These are phyloP conservation scores for Sycophila sp. DNA, from an alignment of 1,140 invertebrate genomes.

Conservation along the genomic window DNA sequence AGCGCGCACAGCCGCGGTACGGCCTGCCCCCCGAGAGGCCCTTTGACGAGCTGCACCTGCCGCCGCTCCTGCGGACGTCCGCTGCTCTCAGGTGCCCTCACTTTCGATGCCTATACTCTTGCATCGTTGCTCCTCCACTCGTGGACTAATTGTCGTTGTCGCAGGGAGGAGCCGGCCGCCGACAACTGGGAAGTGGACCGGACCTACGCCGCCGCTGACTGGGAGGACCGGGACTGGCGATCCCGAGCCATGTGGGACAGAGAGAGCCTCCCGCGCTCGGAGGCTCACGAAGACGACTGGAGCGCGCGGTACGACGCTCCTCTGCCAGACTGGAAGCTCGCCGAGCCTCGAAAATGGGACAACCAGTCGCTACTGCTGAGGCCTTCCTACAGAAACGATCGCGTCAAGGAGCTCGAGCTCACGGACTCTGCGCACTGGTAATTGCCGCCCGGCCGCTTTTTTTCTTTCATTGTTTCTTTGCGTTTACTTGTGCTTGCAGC, in stretches of 20 bases:
- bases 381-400: constrained; percentile 59
- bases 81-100: background rate
- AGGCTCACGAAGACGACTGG: constrained; percentile 63
- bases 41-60: constrained; percentile 59
- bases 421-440: constrained; percentile 49
- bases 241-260: constrained; percentile 58
- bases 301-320: constrained; percentile 54
- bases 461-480: constrained; percentile 21
- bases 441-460: constrained; percentile 12
- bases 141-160: constrained; percentile 3
- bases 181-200: constrained; percentile 62
- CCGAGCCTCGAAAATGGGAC: constrained; percentile 62
- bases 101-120: background rate
- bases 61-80: constrained; percentile 44
- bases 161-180: constrained; percentile 52
- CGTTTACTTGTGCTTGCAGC: constrained; percentile 38
- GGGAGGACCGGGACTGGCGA: constrained; percentile 64
- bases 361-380: constrained; percentile 56
- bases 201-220: constrained; percentile 51
- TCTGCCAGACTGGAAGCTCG: constrained; percentile 61
- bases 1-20: constrained; percentile 54
- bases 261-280: constrained; percentile 59
- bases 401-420: constrained; percentile 59
- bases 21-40: constrained; percentile 51
- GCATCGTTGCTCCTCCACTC: background rate